A percentile compares a stretch with the other conserved stretches of the same genome.
phyloP scores from a whole-genome alignment of 2,113 vertebrate species.

The Vulpes ferrilata region DNA sequence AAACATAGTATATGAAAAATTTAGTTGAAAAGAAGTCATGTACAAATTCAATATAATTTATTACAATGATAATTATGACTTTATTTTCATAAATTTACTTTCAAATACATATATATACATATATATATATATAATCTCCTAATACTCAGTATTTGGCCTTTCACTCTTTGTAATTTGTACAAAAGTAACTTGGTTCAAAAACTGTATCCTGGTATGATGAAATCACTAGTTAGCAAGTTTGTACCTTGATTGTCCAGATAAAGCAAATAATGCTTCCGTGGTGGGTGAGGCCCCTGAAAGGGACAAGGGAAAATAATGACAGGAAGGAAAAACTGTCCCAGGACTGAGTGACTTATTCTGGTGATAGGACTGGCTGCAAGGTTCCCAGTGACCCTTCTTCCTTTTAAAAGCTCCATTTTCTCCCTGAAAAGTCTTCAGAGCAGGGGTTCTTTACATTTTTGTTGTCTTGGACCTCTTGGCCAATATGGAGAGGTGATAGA shows the following conservation, averaged over 20 bases:
- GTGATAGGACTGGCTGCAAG: background rate
- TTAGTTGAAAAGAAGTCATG: background rate
- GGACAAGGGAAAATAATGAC: background rate
- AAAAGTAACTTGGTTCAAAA: background rate
- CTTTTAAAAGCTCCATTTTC: background rate
- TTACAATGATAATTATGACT: background rate
- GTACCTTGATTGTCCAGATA: background rate
- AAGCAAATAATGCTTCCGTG: background rate
- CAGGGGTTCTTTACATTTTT: background rate
- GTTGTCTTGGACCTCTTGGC: background rate
- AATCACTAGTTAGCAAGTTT: background rate
- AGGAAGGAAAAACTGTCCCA: background rate
- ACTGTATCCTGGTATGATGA: background rate
- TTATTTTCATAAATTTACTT: slow-evolving; percentile 19
- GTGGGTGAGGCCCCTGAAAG: background rate
- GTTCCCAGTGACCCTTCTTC: background rate
- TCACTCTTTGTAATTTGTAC: background rate
- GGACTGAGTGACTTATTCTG: background rate
- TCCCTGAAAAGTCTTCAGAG: background rate
- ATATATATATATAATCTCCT: background rate
- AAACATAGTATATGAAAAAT: background rate
- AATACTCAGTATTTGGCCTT: background rate
- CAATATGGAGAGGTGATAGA: background rate
- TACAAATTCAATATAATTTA: background rate
- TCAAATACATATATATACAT: background rate